These are phyloP conservation scores for Scarus forsteni DNA, from an alignment of 2,797 vertebrate species.

Conservation along the genomic window DNA sequence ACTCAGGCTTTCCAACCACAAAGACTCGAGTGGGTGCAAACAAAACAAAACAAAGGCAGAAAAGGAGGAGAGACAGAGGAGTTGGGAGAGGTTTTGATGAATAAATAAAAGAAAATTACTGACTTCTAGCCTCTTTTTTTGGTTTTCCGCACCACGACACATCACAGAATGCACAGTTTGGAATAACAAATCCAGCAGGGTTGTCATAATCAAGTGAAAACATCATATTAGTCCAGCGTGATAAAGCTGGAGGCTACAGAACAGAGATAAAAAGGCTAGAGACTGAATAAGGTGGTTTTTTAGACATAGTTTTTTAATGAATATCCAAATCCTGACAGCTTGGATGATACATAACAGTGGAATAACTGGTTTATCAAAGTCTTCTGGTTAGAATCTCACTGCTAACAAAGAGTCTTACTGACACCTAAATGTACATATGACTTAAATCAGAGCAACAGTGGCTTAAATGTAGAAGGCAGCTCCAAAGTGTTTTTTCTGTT, in stretches of 20 bases:
- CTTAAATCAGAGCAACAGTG: not conserved
- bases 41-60: slow-evolving; percentile 46
- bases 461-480: no score
- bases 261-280: slow-evolving; percentile 8
- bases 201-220: slow-evolving; percentile 8
- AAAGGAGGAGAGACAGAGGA: slow-evolving; percentile 24
- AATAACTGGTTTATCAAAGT: no score
- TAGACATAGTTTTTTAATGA: not conserved
- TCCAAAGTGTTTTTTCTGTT: no score
- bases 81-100: slow-evolving; percentile 34
- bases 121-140: slow-evolving; percentile 26
- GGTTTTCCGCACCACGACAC: slow-evolving; percentile 22
- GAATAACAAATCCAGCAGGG: slow-evolving; percentile 30
- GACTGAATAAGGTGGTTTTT: slow-evolving; percentile 3
- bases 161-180: slow-evolving; percentile 23
- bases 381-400: no score
- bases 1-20: slow-evolving; percentile 64
- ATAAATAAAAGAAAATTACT: slow-evolving; percentile 37
- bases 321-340: not conserved
- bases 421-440: no score
- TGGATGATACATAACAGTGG: not conserved
- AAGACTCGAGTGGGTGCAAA: slow-evolving; percentile 51
- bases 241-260: slow-evolving; percentile 8
- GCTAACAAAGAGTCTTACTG: not conserved
- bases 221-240: not conserved